A percentile compares a stretch with the other conserved stretches of the same genome.
These are phyloP conservation scores for Piaya cayana DNA, from an alignment of 2,113 vertebrate species.

Conservation along the genomic window DNA sequence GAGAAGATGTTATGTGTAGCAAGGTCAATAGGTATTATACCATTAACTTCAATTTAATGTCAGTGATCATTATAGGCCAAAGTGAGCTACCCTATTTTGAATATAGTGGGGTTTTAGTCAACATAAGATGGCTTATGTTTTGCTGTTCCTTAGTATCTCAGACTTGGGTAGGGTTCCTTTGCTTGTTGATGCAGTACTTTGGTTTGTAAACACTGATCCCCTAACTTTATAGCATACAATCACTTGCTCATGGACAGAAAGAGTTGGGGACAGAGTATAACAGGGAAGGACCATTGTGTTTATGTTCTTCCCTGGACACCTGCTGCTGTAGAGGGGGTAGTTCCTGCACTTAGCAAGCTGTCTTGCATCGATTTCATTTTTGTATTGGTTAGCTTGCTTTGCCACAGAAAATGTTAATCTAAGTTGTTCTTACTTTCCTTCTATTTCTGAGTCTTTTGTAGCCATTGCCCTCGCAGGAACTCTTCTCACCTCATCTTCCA, in stretches of 20 bases:
- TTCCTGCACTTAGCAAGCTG: not conserved
- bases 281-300: not conserved
- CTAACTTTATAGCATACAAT: not conserved
- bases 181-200: not conserved
- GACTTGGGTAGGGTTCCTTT: not conserved
- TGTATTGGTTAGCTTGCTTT: not conserved
- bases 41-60: not conserved
- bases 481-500: not conserved
- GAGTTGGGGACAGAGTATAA: not conserved
- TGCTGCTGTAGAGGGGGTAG: not conserved
- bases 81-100: not conserved
- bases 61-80: not conserved
- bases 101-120: not conserved
- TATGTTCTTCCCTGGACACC: not conserved
- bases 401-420: not conserved
- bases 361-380: not conserved
- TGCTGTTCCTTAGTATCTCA: not conserved
- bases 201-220: not conserved
- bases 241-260: not conserved
- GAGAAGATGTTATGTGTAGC: not conserved
- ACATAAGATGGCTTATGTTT: not conserved
- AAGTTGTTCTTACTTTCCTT: not conserved
- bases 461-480: not conserved
- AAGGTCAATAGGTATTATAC: not conserved
- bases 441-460: not conserved